Conservation (phyloP, 53 echinoderm and acorn worm genomes). For the Holothuria scabra region DNA sequence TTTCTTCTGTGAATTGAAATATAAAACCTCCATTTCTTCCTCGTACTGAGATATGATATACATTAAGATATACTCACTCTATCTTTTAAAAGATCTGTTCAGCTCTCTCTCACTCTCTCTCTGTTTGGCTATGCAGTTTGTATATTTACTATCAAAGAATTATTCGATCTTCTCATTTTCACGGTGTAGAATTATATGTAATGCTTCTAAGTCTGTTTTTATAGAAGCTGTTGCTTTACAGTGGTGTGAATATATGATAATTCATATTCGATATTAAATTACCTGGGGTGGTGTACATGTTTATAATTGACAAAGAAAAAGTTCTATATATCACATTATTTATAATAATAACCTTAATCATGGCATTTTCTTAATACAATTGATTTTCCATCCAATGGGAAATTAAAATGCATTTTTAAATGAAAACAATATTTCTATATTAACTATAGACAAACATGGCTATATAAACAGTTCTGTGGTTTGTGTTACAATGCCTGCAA, state of each 20-base stretch:
- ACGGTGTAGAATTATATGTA: slow-evolving; percentile 38
- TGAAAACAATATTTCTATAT: no score
- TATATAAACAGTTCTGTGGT: no score
- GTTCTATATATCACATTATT: slow-evolving; percentile 31
- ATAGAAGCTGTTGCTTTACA: slow-evolving; percentile 14
- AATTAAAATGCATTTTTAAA: no score
- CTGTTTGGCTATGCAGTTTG: slow-evolving; percentile 44
- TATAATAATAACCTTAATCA: slow-evolving; percentile 2
- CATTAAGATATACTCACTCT: no score
- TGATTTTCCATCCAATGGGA: no score
- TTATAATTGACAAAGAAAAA: slow-evolving; percentile 26
- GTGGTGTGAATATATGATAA: slow-evolving; percentile 17
- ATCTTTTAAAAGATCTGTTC: no score
- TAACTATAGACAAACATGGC: no score
- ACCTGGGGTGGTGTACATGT: slow-evolving; percentile 37
- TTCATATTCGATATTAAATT: slow-evolving; percentile 19
- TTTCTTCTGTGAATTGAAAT: no score
- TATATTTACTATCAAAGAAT: slow-evolving; percentile 12
- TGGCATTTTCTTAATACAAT: no score
- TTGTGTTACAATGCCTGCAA: no score
- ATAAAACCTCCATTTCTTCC: no score
- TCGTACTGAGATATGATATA: no score
- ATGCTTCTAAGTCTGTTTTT: slow-evolving; percentile 19
- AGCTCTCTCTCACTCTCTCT: slow-evolving; percentile 5
- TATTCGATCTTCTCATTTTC: slow-evolving; percentile 27